Conservation (phyloP, 2,888 invertebrate species). For the Agapostemon virescens region DNA sequence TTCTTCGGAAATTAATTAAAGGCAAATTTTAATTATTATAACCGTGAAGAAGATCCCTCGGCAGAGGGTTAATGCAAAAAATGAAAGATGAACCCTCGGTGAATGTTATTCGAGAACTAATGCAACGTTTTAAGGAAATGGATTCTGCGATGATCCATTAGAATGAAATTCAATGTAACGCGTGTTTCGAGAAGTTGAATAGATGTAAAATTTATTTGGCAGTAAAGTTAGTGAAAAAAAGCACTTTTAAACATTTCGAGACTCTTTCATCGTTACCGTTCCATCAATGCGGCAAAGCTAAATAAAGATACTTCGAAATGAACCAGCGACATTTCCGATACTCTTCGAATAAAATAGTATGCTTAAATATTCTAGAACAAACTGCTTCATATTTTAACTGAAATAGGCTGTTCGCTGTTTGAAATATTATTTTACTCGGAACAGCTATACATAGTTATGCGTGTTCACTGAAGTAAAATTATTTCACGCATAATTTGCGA, state of each 20-base stretch:
- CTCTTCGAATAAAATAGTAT: neutral
- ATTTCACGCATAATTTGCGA: neutral
- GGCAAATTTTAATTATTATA: too few species aligned
- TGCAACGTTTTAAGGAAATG: neutral
- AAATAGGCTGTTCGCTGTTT: neutral
- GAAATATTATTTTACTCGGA: neutral
- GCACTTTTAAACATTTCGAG: neutral
- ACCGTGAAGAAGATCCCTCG: neutral
- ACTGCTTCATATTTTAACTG: neutral
- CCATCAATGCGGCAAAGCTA: neutral
- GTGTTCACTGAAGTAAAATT: conserved; percentile 1
- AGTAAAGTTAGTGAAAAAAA: neutral
- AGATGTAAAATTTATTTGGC: neutral
- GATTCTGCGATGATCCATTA: neutral
- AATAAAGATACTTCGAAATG: neutral
- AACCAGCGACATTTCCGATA: neutral
- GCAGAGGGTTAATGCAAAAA: neutral
- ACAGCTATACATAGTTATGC: neutral
- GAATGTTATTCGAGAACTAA: neutral
- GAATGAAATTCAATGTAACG: neutral
- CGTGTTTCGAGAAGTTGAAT: neutral
- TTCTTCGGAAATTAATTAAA: too few species aligned
- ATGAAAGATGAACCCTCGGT: neutral
- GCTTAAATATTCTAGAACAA: neutral
- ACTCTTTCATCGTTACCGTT: neutral